A percentile compares a stretch with the other conserved stretches of the same genome.
Conservation (phyloP, 92 coral and sea anemone species). For the Umimayanthus kanabou region DNA sequence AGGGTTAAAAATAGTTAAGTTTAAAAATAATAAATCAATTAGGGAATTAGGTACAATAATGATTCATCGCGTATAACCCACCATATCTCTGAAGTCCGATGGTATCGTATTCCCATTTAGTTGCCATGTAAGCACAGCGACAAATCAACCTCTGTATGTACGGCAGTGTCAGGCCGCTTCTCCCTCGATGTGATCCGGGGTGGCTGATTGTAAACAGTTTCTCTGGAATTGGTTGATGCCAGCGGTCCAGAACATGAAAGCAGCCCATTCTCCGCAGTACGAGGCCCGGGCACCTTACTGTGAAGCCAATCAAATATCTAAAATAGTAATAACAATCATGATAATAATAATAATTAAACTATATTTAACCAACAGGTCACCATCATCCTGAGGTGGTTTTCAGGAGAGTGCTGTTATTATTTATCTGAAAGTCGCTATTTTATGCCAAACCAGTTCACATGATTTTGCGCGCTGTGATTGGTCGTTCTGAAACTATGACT, state of each 20-base stretch:
- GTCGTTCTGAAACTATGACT: no score
- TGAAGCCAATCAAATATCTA: neutral
- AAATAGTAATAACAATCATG: neutral
- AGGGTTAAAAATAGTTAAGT: no score
- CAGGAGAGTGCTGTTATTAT: no score
- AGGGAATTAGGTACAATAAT: neutral
- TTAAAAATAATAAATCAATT: no score
- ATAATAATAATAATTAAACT: no score
- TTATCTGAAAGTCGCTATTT: no score
- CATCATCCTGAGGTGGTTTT: no score
- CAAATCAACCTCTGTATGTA: conserved; percentile 26
- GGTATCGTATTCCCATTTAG: neutral
- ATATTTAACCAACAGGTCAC: no score
- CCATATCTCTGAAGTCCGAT: conserved; percentile 36
- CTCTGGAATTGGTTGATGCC: conserved; percentile 3
- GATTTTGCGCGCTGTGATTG: no score
- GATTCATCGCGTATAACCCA: neutral
- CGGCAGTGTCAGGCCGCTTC: neutral
- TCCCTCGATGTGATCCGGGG: conserved; percentile 1
- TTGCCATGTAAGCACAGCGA: conserved; percentile 22
- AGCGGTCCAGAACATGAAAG: conserved; percentile 12
- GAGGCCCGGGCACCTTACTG: conserved; percentile 30
- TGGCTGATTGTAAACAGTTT: conserved; percentile 11
- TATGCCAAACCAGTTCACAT: no score
- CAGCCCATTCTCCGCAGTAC: conserved; percentile 16